Conservation (phyloP, 2,888 invertebrate genomes). For the Coelopa pilipes region DNA sequence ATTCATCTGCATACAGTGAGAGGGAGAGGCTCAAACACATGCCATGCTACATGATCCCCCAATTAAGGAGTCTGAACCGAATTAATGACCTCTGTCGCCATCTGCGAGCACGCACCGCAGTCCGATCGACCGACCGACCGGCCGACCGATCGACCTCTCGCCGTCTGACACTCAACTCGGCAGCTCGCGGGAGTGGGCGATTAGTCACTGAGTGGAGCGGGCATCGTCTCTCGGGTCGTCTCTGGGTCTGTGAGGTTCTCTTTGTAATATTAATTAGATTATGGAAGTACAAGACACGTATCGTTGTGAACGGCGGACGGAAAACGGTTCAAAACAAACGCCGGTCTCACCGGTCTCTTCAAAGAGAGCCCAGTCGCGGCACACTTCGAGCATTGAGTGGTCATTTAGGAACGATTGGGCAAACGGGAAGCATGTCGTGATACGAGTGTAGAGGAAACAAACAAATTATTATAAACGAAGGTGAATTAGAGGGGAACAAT, state of each 20-base stretch:
- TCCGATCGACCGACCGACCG: too few relatives aligned
- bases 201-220: too few relatives aligned
- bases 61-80: constrained; percentile 24
- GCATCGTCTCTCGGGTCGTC: too few relatives aligned
- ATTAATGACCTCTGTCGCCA: constrained; percentile 15
- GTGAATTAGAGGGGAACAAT: background rate
- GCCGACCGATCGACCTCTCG: too few relatives aligned
- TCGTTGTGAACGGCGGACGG: background rate
- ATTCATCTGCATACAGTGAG: constrained; percentile 16
- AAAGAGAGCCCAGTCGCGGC: too few relatives aligned
- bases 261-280: constrained; percentile 2
- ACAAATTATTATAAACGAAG: background rate
- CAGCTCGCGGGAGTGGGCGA: too few relatives aligned
- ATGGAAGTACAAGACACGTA: background rate
- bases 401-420: too few relatives aligned
- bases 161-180: background rate
- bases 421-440: background rate
- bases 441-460: background rate
- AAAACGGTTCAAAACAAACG: constrained; percentile 9
- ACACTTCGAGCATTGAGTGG: too few relatives aligned
- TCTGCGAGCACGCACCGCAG: background rate
- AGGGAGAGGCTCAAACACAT: background rate
- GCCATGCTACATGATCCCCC: constrained; percentile 12
- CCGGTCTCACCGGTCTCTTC: constrained; percentile 7
- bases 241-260: background rate